These are phyloP conservation scores for Petrosia ficiformis DNA, from an alignment of 37 sponge, comb jelly and placozoan species.

Conservation along the genomic window DNA sequence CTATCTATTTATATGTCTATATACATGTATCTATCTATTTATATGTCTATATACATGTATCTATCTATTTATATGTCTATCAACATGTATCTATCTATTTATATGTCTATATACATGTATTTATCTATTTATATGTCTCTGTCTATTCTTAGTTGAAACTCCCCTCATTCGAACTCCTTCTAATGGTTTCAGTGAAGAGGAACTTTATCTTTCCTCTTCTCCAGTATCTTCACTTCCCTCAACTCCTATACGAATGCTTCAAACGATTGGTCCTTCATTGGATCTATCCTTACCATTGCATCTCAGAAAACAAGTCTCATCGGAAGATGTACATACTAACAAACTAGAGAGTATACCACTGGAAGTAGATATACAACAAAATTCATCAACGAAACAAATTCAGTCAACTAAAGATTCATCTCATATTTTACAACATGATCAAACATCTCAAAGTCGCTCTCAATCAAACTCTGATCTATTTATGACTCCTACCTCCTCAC, in stretches of 20 bases:
- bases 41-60: too few relatives aligned
- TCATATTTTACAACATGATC: background rate
- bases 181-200: conserved; percentile 37
- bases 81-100: too few relatives aligned
- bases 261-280: background rate
- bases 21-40: too few relatives aligned
- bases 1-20: too few relatives aligned
- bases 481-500: conserved; percentile 32
- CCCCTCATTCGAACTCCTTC: background rate
- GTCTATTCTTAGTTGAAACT: background rate
- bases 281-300: background rate
- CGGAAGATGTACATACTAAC: too few relatives aligned
- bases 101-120: too few relatives aligned
- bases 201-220: conserved; percentile 9
- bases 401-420: background rate
- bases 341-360: background rate
- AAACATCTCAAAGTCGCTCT: background rate
- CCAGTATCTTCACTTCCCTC: background rate
- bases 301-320: background rate
- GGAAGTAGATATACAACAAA: background rate
- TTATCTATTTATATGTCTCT: too few relatives aligned
- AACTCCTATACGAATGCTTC: background rate
- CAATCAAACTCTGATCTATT: conserved; percentile 28
- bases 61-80: too few relatives aligned
- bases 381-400: background rate